Evolutionary conservation across 2,113 vertebrate species (phyloP), one percentile per base, ranked within the genome.

Genomic region (Microcebus griseorufus): DNA sequence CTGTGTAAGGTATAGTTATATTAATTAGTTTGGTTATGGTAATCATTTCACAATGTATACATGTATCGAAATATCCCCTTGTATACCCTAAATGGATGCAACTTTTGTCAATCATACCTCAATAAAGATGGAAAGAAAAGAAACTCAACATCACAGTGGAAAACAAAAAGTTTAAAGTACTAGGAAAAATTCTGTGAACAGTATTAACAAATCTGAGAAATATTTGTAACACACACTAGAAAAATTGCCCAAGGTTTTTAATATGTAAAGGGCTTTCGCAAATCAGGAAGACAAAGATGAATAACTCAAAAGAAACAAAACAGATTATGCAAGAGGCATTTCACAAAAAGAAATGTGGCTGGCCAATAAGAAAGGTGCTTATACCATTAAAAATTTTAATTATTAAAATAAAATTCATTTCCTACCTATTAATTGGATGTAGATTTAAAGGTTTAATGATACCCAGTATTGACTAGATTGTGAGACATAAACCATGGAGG

Each of bases 161-260:
- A 34, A 51, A 64, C 72, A 62, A 14, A 88, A 64, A 12, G 7
- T 42, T 70, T 79, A 45, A 92, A 69, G 18, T 67, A 78, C 64
- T 89, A 10, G 25, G 4, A 20, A 65, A 88, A 90, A n/a, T 85
- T 10, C 6, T 27, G 55, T 18, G 2, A 48, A 94, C 85, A 23
- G 1, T 64, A 34, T 60, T 75, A 75, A 70, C 29, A 73, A 93
- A 53, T 85, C n/a, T 65, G 58, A 92, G 76, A 92, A 86, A 32
- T 53, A 75, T 53, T 86, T 78, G n/a, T 93, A 87, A 81, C 29
- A 91, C 34, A 82, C 34, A 95, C 32, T 25, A 94, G 37, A 86
- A 83, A 67, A 93, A 8, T 58, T 10, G 29, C 8, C 69, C 78
- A 62, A 76, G 17, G 9, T 32, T 93, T 90, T n/a, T 72, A 81